phyloP scores from a whole-genome alignment of 2,888 invertebrate species.

The Agriopis aurantiaria region DNA sequence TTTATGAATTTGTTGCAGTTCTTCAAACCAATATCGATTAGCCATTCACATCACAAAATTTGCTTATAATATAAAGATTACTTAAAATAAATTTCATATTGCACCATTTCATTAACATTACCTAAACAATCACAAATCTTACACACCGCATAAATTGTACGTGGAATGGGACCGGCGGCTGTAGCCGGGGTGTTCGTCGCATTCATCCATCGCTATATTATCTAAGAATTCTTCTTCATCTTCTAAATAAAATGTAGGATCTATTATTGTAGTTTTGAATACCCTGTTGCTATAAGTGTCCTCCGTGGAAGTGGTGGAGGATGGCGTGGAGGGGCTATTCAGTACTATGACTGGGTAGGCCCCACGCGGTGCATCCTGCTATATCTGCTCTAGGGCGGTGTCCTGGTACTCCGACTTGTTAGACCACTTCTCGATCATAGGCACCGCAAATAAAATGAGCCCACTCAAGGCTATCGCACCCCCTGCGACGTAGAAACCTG shows the following conservation, averaged over 20 bases:
- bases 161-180: conserved; percentile 77
- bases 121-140: conserved; percentile 58
- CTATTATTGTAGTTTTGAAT: conserved; percentile 76
- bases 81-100: conserved; percentile 52
- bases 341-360: conserved; percentile 73
- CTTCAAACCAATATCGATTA: conserved; percentile 44
- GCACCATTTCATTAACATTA: conserved; percentile 67
- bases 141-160: conserved; percentile 65
- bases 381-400: conserved; percentile 73
- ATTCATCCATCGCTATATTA: conserved; percentile 66
- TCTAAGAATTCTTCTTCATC: conserved; percentile 68
- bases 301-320: conserved; percentile 65
- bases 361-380: conserved; percentile 67
- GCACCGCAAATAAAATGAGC: conserved; percentile 94
- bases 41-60: conserved; percentile 25
- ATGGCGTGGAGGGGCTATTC: conserved; percentile 78
- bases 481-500: conserved; percentile 96
- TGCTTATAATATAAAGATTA: conserved; percentile 31
- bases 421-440: conserved; percentile 87
- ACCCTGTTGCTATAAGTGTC: conserved; percentile 80
- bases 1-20: conserved; percentile 50
- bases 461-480: conserved; percentile 94
- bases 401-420: conserved; percentile 62
- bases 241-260: conserved; percentile 64
- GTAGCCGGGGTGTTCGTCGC: conserved; percentile 61